Base-by-base conservation (phyloP, 2,797 vertebrate genomes). In the Sebastes iracundus region DNA sequence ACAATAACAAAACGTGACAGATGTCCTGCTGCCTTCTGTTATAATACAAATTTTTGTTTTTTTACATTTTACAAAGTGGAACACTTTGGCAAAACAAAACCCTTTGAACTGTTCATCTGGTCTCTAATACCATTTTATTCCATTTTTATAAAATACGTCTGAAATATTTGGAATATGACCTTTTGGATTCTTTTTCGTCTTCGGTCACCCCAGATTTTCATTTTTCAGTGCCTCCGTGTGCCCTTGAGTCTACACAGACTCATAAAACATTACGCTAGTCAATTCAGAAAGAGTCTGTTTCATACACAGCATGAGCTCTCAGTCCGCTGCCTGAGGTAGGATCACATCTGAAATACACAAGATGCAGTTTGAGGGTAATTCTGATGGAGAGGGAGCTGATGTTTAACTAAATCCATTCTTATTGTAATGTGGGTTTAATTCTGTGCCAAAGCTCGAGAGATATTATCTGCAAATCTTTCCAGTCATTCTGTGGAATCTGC, bases 401-500 rank as follows among this genome's bases (percentile, higher is more conserved):
- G 63, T 79, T 84, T 70, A 72, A 84, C 73, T 71, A 66, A 85
- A 82, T 70, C 71, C 66, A 76, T 75, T 81, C 35, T 79, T 58
- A 75, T 64, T 68, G 42, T 61, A 85, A 63, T 63, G 35, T 67
- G 38, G 4, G 70, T 71, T 77, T 74, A 63, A 75, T 70, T 77
- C 23, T 55, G 28, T 42, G 27, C 23, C 25, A 72, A 52, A 20
- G 59, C 22, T 69, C 46, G 27, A 67, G 56, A 56, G 16, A 72
- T 70, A 61, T n/a, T 52, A 52, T 65, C 27, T 65, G 7, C 55
- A 73, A 65, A 70, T 87, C 22, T 74, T 25, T 30, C 32, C 28
- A 72, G 65, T 62, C 72, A 67, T 35, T 75, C 23, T 71, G 28
- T 68, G 49, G 10, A 64, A 79, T 70, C 38, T 60, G 27, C 60